A percentile compares a stretch with the other conserved stretches of the same genome.
These are phyloP conservation scores for Diaphora mendica DNA, from an alignment of 2,888 invertebrate species.

Conservation along the genomic window DNA sequence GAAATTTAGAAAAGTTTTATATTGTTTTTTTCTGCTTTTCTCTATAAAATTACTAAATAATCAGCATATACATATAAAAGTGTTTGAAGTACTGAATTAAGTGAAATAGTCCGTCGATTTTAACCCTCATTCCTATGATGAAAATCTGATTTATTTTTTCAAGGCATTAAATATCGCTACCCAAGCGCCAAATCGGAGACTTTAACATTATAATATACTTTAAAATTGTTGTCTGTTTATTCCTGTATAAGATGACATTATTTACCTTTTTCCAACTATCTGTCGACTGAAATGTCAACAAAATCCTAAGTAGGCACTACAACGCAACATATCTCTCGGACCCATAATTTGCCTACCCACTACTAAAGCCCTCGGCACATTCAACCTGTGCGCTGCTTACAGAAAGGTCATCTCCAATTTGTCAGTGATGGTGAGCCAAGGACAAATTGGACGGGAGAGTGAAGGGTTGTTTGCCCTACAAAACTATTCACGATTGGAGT, in stretches of 20 bases:
- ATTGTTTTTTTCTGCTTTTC: too few species aligned
- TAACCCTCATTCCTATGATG: too few species aligned
- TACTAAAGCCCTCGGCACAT: conserved; percentile 4
- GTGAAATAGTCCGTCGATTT: too few species aligned
- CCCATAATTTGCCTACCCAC: conserved; percentile 1
- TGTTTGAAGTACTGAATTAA: too few species aligned
- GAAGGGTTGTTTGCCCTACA: conserved; percentile 56
- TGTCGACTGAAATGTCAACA: not conserved
- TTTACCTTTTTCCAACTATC: not conserved
- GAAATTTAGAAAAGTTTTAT: too few species aligned
- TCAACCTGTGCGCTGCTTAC: conserved; percentile 26
- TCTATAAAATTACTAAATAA: too few species aligned
- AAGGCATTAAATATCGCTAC: not conserved
- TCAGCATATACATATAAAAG: too few species aligned
- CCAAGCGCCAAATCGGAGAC: not conserved
- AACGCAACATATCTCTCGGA: conserved; percentile 4
- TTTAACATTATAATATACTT: not conserved
- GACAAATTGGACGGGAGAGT: conserved; percentile 48
- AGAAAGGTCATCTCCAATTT: conserved; percentile 55
- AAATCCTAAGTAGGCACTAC: not conserved
- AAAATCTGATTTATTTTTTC: too few species aligned
- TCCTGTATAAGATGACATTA: not conserved
- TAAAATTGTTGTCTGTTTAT: not conserved
- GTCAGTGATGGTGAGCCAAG: conserved; percentile 33
- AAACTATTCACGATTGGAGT: conserved; percentile 56